Conservation (phyloP, 2,888 invertebrate genomes). For the Catocala sponsa region DNA sequence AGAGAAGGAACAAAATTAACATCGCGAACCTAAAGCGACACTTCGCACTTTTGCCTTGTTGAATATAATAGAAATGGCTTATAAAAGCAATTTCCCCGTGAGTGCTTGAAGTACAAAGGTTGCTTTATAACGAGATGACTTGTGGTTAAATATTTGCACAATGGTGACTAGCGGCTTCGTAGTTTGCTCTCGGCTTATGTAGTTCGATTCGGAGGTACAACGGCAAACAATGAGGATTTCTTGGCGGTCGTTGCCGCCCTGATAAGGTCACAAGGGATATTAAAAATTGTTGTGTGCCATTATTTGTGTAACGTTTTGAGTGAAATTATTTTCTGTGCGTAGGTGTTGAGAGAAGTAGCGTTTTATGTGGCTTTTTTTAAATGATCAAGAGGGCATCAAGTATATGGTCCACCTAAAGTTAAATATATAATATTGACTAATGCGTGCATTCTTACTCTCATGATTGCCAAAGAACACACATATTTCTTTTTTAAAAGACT, state of each 20-base stretch:
- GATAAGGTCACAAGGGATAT: conserved; percentile 17
- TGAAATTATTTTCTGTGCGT: neutral
- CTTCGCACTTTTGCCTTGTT: conserved; percentile 36
- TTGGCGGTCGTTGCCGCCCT: conserved; percentile 44
- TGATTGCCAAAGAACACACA: too few relatives aligned
- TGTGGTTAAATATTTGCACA: conserved; percentile 67
- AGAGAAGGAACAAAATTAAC: conserved; percentile 1
- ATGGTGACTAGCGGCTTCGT: conserved; percentile 31
- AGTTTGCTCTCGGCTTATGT: conserved; percentile 48
- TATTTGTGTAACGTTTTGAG: conserved; percentile 8
- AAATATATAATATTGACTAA: too few relatives aligned
- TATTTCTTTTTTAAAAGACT: too few relatives aligned
- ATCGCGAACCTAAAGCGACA: conserved; percentile 34
- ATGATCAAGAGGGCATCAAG: too few relatives aligned
- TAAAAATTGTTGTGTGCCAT: conserved; percentile 1
- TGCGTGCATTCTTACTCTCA: too few relatives aligned
- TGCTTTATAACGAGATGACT: conserved; percentile 67
- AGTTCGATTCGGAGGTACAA: conserved; percentile 48
- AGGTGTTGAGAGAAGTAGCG: too few relatives aligned
- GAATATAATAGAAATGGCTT: conserved; percentile 43
- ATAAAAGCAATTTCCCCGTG: conserved; percentile 45
- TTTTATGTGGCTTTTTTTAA: too few relatives aligned
- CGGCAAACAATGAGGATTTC: conserved; percentile 48
- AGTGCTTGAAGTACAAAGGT: conserved; percentile 40
- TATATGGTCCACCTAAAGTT: too few relatives aligned